Evolutionary conservation across 2,113 vertebrate species (phyloP), one percentile per base, ranked within the genome.

Genomic region (Peucedramus taeniatus): DNA sequence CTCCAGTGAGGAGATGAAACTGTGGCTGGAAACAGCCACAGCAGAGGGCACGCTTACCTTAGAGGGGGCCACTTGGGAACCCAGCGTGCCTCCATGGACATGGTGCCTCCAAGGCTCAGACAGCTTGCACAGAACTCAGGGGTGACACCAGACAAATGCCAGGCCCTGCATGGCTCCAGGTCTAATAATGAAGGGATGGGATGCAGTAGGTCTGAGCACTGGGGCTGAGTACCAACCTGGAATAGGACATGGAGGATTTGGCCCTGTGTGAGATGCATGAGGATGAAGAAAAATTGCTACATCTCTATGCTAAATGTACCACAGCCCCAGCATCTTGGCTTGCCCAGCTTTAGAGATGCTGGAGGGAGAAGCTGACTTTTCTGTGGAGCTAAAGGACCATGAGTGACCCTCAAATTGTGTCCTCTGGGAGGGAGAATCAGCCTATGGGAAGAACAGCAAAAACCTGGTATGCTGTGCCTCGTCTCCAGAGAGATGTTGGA

Each of bases 1-100:
- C 27, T 76, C 18, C 4, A 2, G n/a, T 7, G 6, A 1, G 4
- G 11, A 18, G 2, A 50, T n/a, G 37, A 56, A 69, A 28, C 23
- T 35, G 68, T 6, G 3, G 8, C 17, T 45, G 49, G 21, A 47
- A 89, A 31, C 8, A 28, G 61, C 56, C 1, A 1, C 15, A 65
- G 56, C 9, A 22, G 3, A 20, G 45, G 37, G 27, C 50, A 60
- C 10, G 31, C 60, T 45, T 3, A 0, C 14, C n/a, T 47, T 2
- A 1, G 57, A 87, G 35, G 12, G 10, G 17, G 3, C 5, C 40
- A 23, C 39, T 5, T 47, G 21, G 66, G n/a, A 61, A 18, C 57
- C 23, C 77, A 26, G 42, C 6, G 4, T 5, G 3, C 11, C 26
- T 27, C 33, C 40, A 10, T 4, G 61, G 57, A 68, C 2, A 20